Base-by-base conservation (phyloP, 2,888 invertebrate species). In the Troides aeacus region DNA sequence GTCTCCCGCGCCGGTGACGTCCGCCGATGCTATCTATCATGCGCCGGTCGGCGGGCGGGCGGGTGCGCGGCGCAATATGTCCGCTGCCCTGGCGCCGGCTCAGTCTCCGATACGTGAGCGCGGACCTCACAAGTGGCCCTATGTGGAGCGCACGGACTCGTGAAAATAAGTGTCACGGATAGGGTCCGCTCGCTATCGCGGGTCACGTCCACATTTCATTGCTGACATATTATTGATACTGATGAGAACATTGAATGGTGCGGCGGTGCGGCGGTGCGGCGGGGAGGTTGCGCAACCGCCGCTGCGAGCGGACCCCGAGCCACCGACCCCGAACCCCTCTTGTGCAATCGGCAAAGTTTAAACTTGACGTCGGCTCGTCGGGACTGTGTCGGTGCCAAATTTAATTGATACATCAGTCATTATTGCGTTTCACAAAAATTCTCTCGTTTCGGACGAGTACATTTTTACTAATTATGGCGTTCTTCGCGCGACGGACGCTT, bases 181-280 rank as follows among this genome's bases (percentile, higher is more conserved):
- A 82, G 83, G 84, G 89, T 82, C 88, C 90, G 85, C 75, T 77
- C 79, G 76, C 79, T 92, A 92, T 91, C 92, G 78, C 69, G 76
- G 90, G 92, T 90, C 92, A 86, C 81, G 86, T 87, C 87, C 84
- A 46, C 81, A 88, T 87, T 90, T 89, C 89, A 90, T 90, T 89
- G 84, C 84, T 86, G 88, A 88, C 89, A 87, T 90, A 87, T 90
- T 89, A 88, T 85, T 89, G 87, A 87, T 88, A 90, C 86, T 83
- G 79, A 80, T 79, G 82, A 79, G 86, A 87, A 88, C 86, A 89
- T 87, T 88, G 84, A 89, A 90, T 88, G 86, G 84, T 81, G 85
- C 82, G 81, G 46, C 15, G 46, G 84, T 81, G 85, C 82, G 81
- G 46, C 15, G 46, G 46, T 3, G 46, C 39, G 7, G 39, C 39